phyloP scores from a whole-genome alignment of 2,113 vertebrate genomes.

The Vulpes lagopus region DNA sequence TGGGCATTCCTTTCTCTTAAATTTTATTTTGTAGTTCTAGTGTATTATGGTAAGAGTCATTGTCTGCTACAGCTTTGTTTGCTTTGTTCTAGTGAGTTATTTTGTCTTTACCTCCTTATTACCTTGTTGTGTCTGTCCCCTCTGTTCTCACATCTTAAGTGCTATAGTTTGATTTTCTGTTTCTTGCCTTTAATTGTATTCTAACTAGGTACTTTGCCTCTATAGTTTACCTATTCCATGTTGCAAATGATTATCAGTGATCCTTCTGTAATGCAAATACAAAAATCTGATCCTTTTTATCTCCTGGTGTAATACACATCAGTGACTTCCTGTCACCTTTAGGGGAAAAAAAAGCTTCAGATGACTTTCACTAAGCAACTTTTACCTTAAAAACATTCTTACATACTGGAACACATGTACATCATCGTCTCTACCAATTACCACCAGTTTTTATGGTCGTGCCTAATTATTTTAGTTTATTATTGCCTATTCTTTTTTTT shows the following conservation, averaged over 20 bases:
- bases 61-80: constrained; percentile 14
- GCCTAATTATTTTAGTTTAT: background rate
- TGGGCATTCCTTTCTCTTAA: background rate
- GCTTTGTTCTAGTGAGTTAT: background rate
- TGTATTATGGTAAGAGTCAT: background rate
- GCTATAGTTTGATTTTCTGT: background rate
- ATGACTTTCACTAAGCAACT: background rate
- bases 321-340: background rate
- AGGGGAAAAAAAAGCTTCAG: background rate
- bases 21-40: background rate
- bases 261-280: constrained; percentile 19
- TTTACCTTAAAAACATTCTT: background rate
- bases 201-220: background rate
- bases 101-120: background rate
- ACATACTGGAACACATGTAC: background rate
- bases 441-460: background rate
- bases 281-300: background rate
- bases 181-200: background rate
- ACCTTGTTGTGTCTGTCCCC: background rate
- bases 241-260: background rate
- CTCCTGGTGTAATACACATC: background rate
- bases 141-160: background rate
- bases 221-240: background rate
- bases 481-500: background rate
- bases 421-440: background rate